Evolutionary conservation across 1,140 invertebrate genomes (phyloP), one percentile per base, ranked within the genome.

Genomic region (Arctopsyche grandis): DNA sequence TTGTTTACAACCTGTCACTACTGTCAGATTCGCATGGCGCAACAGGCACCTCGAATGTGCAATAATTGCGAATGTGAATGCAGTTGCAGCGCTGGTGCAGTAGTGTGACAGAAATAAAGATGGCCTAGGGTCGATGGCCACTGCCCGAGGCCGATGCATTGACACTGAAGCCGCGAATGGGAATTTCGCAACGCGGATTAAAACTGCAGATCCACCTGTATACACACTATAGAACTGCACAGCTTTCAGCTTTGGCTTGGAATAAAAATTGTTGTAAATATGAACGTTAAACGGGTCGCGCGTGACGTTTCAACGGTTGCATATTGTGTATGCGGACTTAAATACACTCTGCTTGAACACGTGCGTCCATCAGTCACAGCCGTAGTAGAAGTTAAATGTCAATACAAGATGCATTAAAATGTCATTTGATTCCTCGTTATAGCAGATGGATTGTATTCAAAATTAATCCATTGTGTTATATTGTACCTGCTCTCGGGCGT

Each of bases 21-120:
- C 56, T 21, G n/a, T 16, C 56, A 58, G n/a, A 58, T n/a, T 21
- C 56, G 56, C n/a, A 5, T 58, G 29, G 29, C 29, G 29, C 29
- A 38, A 38, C 16, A 66, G 63, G 16, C 63, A 19, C 63, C 24
- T 66, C 7, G 63, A 0, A 16, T 26, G n/a, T 26, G 29, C 29
- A 38, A 38, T 38, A 38, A 38, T 38, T 7, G 29, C 29, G 7
- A 38, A 70, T 22, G 69, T 70, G 69, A 14, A 52, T 10, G 16
- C 16, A 52, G 48, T 52, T 16, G 48, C 16, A 52, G 12, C 12
- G 44, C 12, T 12, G n/a, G n/a, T n/a, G 63, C 24, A 38, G 69
- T 38, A 24, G 26, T 75, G 74, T 60, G 74, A 75, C 74, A 75
- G 48, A 75, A 75, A 75, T 75, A 75, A 75, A 75, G 74, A 75